Evolutionary conservation across 2,888 invertebrate species (phyloP).

Genomic region (Rotaria magnacalcarata): DNA sequence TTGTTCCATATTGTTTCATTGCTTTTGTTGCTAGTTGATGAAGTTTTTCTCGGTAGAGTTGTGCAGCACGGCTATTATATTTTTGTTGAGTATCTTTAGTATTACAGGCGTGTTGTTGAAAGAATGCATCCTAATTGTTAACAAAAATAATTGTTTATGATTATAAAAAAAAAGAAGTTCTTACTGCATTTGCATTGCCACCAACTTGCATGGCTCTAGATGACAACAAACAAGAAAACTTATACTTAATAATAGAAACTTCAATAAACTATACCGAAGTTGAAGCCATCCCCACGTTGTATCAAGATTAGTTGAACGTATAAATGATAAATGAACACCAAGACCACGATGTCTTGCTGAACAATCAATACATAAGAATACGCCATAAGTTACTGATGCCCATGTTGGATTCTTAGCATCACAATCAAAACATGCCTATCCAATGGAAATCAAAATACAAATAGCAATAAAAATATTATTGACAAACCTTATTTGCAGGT

Average conservation of each 20-base stretch:
- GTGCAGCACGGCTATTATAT: conserved; percentile 89
- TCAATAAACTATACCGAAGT: conserved; percentile 60
- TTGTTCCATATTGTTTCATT: conserved; percentile 78
- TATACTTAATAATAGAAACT: no score
- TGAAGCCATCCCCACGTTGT: conserved; percentile 99
- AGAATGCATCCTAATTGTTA: conserved; percentile 73
- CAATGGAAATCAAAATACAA: background rate
- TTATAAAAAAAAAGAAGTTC: conserved; percentile 52
- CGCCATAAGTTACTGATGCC: conserved; percentile 96
- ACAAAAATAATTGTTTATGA: background rate
- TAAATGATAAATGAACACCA: conserved; percentile 93
- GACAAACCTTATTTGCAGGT: conserved; percentile 40
- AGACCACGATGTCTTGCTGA: conserved; percentile 92
- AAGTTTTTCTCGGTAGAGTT: conserved; percentile 84
- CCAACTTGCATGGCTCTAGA: conserved; percentile 85
- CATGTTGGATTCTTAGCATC: conserved; percentile 95
- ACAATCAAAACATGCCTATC: conserved; percentile 81
- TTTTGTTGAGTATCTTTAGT: conserved; percentile 91
- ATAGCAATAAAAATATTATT: background rate
- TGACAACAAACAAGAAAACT: background rate
- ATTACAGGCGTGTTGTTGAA: conserved; percentile 83
- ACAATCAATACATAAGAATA: conserved; percentile 98
- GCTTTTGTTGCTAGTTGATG: conserved; percentile 75
- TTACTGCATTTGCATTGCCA: conserved; percentile 89
- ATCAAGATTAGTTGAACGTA: conserved; percentile 92